A percentile compares a stretch with the other conserved stretches of the same genome.
Conservation (phyloP, 2,888 invertebrate genomes). For the Tiliacea citrago region DNA sequence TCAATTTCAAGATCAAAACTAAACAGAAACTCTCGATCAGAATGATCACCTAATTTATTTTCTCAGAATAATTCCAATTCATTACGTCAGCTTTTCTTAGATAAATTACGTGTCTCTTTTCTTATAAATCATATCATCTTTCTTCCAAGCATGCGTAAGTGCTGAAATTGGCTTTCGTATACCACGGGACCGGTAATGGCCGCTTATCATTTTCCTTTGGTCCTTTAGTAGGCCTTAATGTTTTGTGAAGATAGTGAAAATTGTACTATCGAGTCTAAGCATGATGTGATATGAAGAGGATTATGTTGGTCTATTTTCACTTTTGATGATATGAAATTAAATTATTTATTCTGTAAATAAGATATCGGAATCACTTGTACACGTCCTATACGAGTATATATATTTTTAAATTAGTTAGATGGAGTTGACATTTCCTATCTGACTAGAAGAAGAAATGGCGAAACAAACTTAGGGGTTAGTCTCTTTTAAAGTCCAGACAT, state of each 20-base stretch:
- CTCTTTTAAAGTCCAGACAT: too few relatives aligned
- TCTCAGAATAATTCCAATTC: not conserved
- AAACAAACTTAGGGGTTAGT: too few relatives aligned
- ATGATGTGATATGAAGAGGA: not conserved
- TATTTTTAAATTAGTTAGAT: too few relatives aligned
- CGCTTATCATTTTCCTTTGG: not conserved
- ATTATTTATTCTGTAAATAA: too few relatives aligned
- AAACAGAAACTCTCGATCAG: not conserved
- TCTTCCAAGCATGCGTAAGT: not conserved
- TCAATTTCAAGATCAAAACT: too few relatives aligned
- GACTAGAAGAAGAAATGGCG: too few relatives aligned
- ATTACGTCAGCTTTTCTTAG: not conserved
- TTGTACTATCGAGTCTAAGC: not conserved
- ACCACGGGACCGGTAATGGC: not conserved
- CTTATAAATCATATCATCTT: conserved; percentile 4
- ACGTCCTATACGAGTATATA: too few relatives aligned
- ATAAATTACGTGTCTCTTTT: not conserved
- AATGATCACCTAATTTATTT: not conserved
- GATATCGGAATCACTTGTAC: too few relatives aligned
- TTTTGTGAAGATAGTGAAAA: not conserved
- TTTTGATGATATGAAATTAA: too few relatives aligned
- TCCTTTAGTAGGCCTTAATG: conserved; percentile 10
- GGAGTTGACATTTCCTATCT: too few relatives aligned
- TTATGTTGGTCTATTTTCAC: not conserved
- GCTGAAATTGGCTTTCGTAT: conserved; percentile 14